Evolutionary conservation across 2,888 invertebrate genomes (phyloP).

Genomic region (Pseudoips prasinana): DNA sequence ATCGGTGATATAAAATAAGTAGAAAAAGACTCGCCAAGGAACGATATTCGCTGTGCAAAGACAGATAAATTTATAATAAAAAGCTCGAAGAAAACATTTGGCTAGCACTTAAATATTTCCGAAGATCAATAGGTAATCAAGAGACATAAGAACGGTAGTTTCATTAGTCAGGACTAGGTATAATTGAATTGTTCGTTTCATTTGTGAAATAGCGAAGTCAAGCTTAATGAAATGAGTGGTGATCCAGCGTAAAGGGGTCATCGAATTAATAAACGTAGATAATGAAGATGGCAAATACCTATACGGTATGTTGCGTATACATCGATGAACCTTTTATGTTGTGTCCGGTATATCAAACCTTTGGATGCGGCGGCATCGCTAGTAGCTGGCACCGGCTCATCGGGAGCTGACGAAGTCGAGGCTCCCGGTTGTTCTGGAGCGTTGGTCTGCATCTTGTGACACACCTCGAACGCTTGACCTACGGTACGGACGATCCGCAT

Average conservation of each 20-base stretch:
- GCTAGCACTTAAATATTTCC: too few species aligned
- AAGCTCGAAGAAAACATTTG: too few species aligned
- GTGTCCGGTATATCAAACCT: constrained; percentile 47
- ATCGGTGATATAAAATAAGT: constrained; percentile 9
- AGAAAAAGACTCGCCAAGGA: constrained; percentile 13
- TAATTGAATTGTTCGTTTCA: constrained; percentile 15
- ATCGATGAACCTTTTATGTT: constrained; percentile 7
- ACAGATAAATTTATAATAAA: too few species aligned
- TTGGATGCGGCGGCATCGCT: constrained; percentile 54
- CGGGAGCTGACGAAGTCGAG: constrained; percentile 63
- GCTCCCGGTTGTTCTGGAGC: constrained; percentile 61
- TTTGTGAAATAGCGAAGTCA: constrained; percentile 6
- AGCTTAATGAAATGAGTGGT: constrained; percentile 10
- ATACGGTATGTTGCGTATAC: too few species aligned
- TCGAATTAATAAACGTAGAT: background rate
- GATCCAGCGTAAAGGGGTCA: constrained; percentile 10
- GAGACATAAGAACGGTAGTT: too few species aligned
- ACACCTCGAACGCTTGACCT: constrained; percentile 99
- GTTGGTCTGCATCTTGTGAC: constrained; percentile 94
- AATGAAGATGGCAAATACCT: too few species aligned
- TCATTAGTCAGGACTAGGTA: background rate
- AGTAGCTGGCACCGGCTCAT: constrained; percentile 44
- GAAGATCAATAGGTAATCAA: too few species aligned
- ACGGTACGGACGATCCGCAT: constrained; percentile 99
- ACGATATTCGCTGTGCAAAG: constrained; percentile 23